A percentile compares a stretch with the other conserved stretches of the same genome.
These are phyloP conservation scores for Dasypus novemcinctus DNA, from an alignment of 2,113 vertebrate genomes.

Conservation along the genomic window DNA sequence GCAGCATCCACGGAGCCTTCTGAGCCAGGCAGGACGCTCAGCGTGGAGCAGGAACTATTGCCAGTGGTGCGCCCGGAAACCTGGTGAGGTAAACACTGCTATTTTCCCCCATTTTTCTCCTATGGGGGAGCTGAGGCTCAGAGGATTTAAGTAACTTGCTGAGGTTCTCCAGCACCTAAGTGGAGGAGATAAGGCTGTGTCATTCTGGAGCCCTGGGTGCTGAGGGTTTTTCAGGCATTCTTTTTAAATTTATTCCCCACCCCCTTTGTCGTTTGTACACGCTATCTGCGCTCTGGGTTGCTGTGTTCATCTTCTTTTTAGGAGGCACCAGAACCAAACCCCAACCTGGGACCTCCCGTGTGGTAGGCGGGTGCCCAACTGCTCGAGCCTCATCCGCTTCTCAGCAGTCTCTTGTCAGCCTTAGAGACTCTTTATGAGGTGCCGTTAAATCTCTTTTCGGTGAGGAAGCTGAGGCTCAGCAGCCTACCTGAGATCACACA, in stretches of 20 bases:
- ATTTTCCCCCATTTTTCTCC: background rate
- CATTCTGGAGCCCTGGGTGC: background rate
- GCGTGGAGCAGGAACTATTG: background rate
- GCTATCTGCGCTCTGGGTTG: no score
- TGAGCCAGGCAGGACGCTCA: background rate
- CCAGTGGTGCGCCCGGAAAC: background rate
- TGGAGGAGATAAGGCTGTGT: background rate
- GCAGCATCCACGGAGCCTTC: background rate
- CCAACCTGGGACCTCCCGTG: no score
- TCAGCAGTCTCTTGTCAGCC: no score
- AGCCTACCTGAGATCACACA: no score
- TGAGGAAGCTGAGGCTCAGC: background rate
- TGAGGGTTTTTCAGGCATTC: rapidly evolving
- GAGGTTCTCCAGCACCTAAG: rapidly evolving
- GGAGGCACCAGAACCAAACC: no score
- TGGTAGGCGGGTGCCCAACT: no score
- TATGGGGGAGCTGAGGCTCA: background rate
- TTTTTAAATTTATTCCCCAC: no score
- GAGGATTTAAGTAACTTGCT: no score
- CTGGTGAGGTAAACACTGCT: no score
- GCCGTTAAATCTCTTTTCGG: background rate
- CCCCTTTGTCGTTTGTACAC: no score
- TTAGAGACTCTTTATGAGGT: rapidly evolving
- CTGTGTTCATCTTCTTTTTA: no score
- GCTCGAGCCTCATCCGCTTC: no score